Percentiles rank a stretch among this genome's conserved stretches.
Conservation (phyloP, 2,113 vertebrate species). For the Prolemur simus region DNA sequence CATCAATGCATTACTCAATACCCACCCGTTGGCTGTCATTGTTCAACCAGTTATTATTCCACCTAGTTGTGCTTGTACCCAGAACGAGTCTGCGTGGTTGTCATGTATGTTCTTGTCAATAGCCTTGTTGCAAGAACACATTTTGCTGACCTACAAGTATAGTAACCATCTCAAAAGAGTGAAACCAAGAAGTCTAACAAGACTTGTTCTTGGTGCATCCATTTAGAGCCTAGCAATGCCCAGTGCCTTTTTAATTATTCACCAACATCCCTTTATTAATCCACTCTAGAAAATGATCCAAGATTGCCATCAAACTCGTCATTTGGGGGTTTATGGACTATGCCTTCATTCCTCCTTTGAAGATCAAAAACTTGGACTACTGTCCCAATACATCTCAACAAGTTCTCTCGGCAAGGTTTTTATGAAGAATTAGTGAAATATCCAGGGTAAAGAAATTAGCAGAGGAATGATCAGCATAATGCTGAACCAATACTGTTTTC, state of each 20-base stretch:
- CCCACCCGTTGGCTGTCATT: not conserved
- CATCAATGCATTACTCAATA: not conserved
- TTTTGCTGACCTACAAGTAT: not conserved
- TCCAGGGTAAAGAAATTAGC: not conserved
- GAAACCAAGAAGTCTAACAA: slow-evolving; percentile 21
- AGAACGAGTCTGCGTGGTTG: not conserved
- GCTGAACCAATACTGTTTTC: not conserved
- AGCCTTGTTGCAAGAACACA: not conserved
- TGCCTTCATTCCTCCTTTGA: not conserved
- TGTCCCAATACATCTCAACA: not conserved
- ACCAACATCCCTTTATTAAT: not conserved
- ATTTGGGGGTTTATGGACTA: not conserved
- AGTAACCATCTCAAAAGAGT: not conserved
- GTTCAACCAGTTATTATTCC: not conserved
- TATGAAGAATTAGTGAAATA: not conserved
- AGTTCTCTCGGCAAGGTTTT: not conserved
- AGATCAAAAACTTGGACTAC: not conserved
- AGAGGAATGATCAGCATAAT: not conserved
- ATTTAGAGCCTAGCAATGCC: not conserved
- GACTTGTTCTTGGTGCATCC: not conserved
- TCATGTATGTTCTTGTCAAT: slow-evolving; percentile 19
- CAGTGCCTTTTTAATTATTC: not conserved
- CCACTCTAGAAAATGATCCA: not conserved
- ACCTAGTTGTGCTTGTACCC: not conserved
- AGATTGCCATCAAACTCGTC: not conserved